phyloP scores from a whole-genome alignment of 2,888 invertebrate genomes.

The Sialis fuliginosa region DNA sequence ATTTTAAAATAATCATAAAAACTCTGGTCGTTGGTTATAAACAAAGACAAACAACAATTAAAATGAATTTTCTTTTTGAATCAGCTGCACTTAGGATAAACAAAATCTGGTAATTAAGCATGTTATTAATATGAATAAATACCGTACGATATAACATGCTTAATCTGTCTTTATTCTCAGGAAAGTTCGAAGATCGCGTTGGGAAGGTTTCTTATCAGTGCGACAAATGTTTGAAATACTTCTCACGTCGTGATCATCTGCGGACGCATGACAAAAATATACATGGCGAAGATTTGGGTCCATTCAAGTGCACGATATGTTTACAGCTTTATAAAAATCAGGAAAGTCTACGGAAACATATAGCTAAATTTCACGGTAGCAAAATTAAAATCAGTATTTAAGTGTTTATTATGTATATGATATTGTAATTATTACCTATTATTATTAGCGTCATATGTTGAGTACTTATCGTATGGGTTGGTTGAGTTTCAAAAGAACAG shows the following conservation, averaged over 20 bases:
- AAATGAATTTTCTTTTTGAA: background rate
- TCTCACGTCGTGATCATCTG: constrained; percentile 26
- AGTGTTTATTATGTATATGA: no score
- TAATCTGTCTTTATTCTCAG: constrained; percentile 16
- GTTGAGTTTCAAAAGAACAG: no score
- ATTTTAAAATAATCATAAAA: no score
- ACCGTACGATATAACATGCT: no score
- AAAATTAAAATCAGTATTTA: constrained; percentile 7
- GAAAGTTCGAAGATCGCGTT: constrained; percentile 14
- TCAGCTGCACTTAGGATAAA: background rate
- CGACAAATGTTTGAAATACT: constrained; percentile 23
- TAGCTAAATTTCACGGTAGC: constrained; percentile 24
- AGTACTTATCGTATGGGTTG: no score
- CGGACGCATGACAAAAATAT: constrained; percentile 28
- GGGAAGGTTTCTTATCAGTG: constrained; percentile 20
- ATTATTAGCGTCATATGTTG: no score
- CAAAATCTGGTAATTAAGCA: background rate
- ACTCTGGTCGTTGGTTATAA: no score
- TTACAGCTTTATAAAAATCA: constrained; percentile 27
- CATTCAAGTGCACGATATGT: constrained; percentile 26
- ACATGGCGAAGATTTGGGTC: constrained; percentile 28
- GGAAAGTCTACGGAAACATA: constrained; percentile 27
- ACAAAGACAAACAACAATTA: no score
- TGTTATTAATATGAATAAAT: background rate
- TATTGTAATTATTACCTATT: no score